Base-by-base conservation (phyloP, 2,888 invertebrate species). In the Globia sparganii region DNA sequence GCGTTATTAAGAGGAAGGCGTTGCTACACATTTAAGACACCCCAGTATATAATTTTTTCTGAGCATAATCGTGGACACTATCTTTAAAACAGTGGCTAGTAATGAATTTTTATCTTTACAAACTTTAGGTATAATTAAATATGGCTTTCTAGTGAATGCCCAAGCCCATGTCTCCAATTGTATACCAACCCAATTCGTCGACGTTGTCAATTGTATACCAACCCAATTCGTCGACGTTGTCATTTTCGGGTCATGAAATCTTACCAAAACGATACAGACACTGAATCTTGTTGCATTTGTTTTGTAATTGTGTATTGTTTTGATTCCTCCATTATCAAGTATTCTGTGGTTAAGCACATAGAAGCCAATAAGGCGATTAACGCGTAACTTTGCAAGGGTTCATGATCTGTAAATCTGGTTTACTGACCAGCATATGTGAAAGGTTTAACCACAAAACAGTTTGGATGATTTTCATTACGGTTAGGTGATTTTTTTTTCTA, bases 361-460 rank as follows among this genome's bases (percentile, higher is more conserved):
- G 15, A 66, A n/a, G 18, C 18, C 64, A 34, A 62, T 78, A 78
- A 46, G 25, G 9, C 9, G 56, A 78, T 78, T 76, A 37, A 46
- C 46, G 34, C 9, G 43, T 66, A 28, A 66, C 18, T 67, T 37
- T 5, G 28, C 2, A 4, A 46, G 21, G 25, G 34, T 78, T 67
- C 25, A 66, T 76, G 56, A 58, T 58, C 58, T 31, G 11, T 59
- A 61, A 58, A 67, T 58, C 31, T 31, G 46, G 46, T 58, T 67
- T 46, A 25, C 28, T 53, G 28, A 15, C 31, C 21, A 37, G 9
- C 6, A 5, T 40, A 4, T 18, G 25, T 58, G n/a, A 78, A 46
- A 15, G 31, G 46, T 31, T 58, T 58, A 8, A 34, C 37, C 21
- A 15, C 37, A 31, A 21, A 21, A n/a, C 28, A 59, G 31, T 46